These are phyloP conservation scores for Octodonta nipae DNA, from an alignment of 2,888 invertebrate species.

Conservation along the genomic window DNA sequence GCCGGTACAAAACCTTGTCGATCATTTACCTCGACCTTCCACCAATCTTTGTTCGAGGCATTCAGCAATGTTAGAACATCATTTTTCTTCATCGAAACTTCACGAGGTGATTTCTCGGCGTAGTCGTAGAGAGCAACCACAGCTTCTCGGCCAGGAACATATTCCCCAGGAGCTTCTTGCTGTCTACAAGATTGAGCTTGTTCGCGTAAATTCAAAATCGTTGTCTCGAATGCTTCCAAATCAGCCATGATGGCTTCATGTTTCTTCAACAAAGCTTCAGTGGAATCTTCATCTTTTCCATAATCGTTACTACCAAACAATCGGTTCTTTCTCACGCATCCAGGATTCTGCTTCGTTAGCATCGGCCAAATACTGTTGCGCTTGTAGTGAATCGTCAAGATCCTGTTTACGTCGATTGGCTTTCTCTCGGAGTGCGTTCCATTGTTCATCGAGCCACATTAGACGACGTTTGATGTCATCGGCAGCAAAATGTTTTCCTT, in stretches of 20 bases:
- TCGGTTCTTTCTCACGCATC: constrained; percentile 96
- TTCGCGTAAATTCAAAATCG: constrained; percentile 77
- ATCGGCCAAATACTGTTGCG: constrained; percentile 99
- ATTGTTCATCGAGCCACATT: constrained; percentile 73
- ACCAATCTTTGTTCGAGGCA: constrained; percentile 99
- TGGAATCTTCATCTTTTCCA: constrained; percentile 97
- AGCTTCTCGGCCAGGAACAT: constrained; percentile 92
- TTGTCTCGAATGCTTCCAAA: constrained; percentile 91
- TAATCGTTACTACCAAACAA: constrained; percentile 88
- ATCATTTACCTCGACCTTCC: constrained; percentile 99
- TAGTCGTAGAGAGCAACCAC: constrained; percentile 97
- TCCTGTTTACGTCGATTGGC: constrained; percentile 75
- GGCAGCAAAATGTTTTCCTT: constrained; percentile 90
- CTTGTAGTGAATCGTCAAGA: constrained; percentile 93
- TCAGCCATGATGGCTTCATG: constrained; percentile 96
- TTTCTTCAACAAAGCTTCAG: constrained; percentile 92
- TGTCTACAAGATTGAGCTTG: constrained; percentile 92
- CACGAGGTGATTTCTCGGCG: constrained; percentile 94
- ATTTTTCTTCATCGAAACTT: constrained; percentile 99
- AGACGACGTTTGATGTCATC: constrained; percentile 82
- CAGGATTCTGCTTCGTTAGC: constrained; percentile 98
- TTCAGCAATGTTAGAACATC: constrained; percentile 93
- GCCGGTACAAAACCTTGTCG: constrained; percentile 95
- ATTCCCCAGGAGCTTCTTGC: constrained; percentile 91
- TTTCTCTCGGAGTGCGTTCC: constrained; percentile 84